Base-by-base conservation (phyloP, 2,797 vertebrate species). In the Pangasius mekongensis region DNA sequence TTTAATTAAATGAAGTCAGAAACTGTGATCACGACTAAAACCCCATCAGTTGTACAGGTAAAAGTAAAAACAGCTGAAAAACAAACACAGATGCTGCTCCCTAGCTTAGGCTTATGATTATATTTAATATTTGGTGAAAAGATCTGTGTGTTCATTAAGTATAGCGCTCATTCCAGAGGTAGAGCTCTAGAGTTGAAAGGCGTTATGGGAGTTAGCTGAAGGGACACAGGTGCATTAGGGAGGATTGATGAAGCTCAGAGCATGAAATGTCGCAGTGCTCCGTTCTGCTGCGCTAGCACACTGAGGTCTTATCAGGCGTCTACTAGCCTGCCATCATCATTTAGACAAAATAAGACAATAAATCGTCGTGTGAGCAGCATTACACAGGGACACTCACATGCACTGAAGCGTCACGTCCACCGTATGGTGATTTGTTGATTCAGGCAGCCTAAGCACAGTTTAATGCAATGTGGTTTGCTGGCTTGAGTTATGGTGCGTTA, bases 181-280 rank as follows among this genome's bases (percentile, higher is more conserved):
- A 30, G 14, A 49, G 27, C 27, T 22, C 8, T 52, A 9, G 67
- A 85, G 67, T 27, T 85, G 10, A 73, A 76, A 60, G 52, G 36
- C 24, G 43, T 60, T 8, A 47, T 49, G 56, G 69, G 84, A 60
- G n/a, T n/a, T n/a, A 11, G 27, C 33, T 67, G 39, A 86, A 33
- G 78, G 85, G 74, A 87, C 83, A 56, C 87, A 49, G 36, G 89
- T 86, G 43, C 62, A 4, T 84, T 85, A 85, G 67, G 4, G 4
- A 88, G 82, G 85, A 90, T 88, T 84, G 81, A 85, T 91, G 81
- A 81, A 30, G 74, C 62, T 77, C 24, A 9, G 88, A 82, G 86
- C 62, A 3, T 60, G 54, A 90, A 78, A 62, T 78, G 86, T 84
- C 84, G 88, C 86, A 69, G 86, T 82, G 54, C 76, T 86, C 33